A percentile compares a stretch with the other conserved stretches of the same genome.
These are phyloP conservation scores for Eucera pruinosa DNA, from an alignment of 2,888 invertebrate species.

Conservation along the genomic window DNA sequence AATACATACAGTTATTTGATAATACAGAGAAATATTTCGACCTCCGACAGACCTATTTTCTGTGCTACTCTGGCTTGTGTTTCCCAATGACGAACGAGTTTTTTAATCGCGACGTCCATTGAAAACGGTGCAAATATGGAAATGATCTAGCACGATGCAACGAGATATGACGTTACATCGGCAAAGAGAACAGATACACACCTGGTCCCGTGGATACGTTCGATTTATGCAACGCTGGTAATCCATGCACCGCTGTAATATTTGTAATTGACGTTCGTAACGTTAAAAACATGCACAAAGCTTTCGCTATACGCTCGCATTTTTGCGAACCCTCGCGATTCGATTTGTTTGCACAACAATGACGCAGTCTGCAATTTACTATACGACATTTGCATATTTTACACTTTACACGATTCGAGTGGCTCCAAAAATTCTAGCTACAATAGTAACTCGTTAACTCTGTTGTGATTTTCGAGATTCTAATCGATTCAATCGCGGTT, in stretches of 20 bases:
- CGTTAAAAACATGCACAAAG: not conserved
- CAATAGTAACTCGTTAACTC: no score
- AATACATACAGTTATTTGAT: not conserved
- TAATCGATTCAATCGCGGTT: no score
- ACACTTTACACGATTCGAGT: no score
- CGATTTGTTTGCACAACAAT: no score
- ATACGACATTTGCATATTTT: no score
- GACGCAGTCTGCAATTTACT: no score
- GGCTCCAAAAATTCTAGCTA: no score
- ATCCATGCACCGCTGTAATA: slow-evolving; percentile 14
- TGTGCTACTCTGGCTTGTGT: no score
- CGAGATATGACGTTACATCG: slow-evolving; percentile 15
- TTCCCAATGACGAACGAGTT: not conserved
- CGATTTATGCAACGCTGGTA: slow-evolving; percentile 23
- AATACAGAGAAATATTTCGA: slow-evolving; percentile 4
- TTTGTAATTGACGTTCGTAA: slow-evolving; percentile 25
- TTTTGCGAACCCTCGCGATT: no score
- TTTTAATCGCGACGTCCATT: slow-evolving; percentile 7
- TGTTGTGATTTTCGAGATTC: no score
- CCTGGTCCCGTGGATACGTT: not conserved
- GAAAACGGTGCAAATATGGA: slow-evolving; percentile 27
- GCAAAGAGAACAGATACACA: not conserved
- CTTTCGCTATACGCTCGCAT: not conserved
- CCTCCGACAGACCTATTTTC: not conserved
- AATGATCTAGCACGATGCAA: slow-evolving; percentile 30